Conservation (phyloP, 2,113 vertebrate genomes). For the Mugil cephalus region DNA sequence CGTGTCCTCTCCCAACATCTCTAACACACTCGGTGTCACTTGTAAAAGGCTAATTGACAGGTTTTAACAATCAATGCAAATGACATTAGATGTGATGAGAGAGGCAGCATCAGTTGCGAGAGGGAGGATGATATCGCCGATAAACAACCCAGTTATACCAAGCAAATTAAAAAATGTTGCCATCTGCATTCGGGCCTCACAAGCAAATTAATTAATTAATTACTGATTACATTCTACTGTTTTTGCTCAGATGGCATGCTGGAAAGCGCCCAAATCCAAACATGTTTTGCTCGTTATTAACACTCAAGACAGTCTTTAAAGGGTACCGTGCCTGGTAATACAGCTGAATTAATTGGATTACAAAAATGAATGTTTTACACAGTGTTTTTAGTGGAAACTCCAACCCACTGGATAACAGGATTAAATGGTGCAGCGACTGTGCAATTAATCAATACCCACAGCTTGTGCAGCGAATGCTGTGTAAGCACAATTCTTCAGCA, state of each 20-base stretch:
- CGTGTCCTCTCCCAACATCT: neutral
- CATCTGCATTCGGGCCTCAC: slow-evolving; percentile 1
- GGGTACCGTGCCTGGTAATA: neutral
- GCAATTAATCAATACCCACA: slow-evolving; percentile 33
- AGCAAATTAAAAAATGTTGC: neutral
- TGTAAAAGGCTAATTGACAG: slow-evolving; percentile 35
- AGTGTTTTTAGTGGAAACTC: slow-evolving; percentile 6
- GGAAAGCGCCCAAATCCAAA: slow-evolving; percentile 1
- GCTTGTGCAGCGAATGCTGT: slow-evolving; percentile 31
- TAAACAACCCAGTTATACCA: slow-evolving; percentile 4
- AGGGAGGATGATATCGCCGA: neutral
- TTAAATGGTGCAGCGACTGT: slow-evolving; percentile 26
- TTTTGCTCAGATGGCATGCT: neutral
- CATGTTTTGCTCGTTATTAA: neutral
- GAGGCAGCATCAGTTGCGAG: neutral
- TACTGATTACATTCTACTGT: too few relatives aligned
- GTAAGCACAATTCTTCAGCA: slow-evolving; percentile 25
- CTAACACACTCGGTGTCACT: slow-evolving; percentile 16
- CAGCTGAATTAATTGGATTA: too few relatives aligned
- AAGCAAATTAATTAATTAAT: too few relatives aligned
- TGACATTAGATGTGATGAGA: slow-evolving; percentile 25
- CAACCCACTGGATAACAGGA: neutral
- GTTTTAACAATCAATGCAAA: slow-evolving; percentile 55
- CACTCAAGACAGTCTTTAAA: neutral
- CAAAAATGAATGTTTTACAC: neutral